Base-by-base conservation (phyloP, 2,113 vertebrate genomes). In the Hemicordylus capensis region DNA sequence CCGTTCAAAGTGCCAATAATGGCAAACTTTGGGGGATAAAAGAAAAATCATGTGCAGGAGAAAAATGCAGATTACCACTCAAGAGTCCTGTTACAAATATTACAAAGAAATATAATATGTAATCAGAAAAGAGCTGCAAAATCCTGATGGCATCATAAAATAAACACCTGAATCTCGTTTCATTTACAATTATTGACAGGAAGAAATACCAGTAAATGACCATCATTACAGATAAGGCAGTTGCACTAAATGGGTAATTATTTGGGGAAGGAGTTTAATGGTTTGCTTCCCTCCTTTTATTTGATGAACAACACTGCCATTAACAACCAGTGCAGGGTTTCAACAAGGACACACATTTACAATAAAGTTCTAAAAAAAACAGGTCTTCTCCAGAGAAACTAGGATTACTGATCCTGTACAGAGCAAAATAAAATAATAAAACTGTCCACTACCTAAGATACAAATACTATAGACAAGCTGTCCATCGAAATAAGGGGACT, bases 271-370 rank as follows among this genome's bases (percentile, higher is more conserved):
- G 46, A 58, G 26, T 84, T 78, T 81, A 83, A 87, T 85, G 81
- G 85, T 87, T 69, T 78, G 39, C 44, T 63, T 42, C 89, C 2
- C 56, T 22, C 31, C 80, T 85, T 89, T 48, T 85, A 82, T 90
- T 85, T 88, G 90, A 83, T 81, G 48, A 92, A 87, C 66, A 22
- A 31, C 7, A 51, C 59, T 42, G 79, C 9, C 92, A 89, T 93
- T 91, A 91, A 90, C 44, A 91, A 94, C 91, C 88, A 89, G 87
- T 90, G 44, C 85, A 93, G 6, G 48, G 90, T n/a, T n/a, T n/a
- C n/a, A n/a, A n/a, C n/a, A 86, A 84, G 84, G 92, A 54, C 82
- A 42, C 72, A 76, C 78, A 59, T 85, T 14, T 14, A 61, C 76
- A 42, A 10, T 82, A 64, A 75, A 76, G 54, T 69, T 72, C 66